Conservation (phyloP, 1,140 invertebrate species). For the Magallana ariakensis region DNA sequence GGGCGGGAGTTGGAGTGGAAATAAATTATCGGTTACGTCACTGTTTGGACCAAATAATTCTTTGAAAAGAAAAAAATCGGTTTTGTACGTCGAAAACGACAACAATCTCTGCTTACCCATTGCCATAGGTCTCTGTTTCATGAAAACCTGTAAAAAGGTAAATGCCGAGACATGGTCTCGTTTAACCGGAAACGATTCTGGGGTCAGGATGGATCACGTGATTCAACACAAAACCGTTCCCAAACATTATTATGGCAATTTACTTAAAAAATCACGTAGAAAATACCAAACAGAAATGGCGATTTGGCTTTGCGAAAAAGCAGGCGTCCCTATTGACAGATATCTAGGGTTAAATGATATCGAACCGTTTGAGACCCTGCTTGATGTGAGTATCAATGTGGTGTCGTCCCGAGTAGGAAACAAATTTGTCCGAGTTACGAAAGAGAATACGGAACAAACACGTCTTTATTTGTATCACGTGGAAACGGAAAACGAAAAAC, state of each 20-base stretch:
- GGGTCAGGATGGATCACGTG: conserved; percentile 8
- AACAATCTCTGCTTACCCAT: conserved; percentile 23
- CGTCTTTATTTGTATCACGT: conserved; percentile 40
- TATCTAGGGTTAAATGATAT: conserved; percentile 22
- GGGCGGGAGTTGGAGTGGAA: conserved; percentile 12
- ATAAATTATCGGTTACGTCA: conserved; percentile 15
- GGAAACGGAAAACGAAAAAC: conserved; percentile 20
- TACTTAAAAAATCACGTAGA: conserved; percentile 4
- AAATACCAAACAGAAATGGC: conserved; percentile 28
- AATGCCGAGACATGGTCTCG: conserved; percentile 15
- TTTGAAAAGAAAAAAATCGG: not conserved
- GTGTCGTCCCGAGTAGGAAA: conserved; percentile 30
- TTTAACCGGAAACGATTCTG: conserved; percentile 8
- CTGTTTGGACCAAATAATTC: conserved; percentile 37
- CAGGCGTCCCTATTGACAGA: not conserved
- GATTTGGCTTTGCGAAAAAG: conserved; percentile 4
- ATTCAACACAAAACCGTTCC: conserved; percentile 36
- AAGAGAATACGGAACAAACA: conserved; percentile 14
- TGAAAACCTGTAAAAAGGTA: conserved; percentile 39
- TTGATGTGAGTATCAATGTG: conserved; percentile 42
- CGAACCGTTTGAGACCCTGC: conserved; percentile 32
- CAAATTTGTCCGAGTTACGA: conserved; percentile 42
- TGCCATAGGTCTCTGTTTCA: conserved; percentile 43
- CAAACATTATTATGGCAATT: conserved; percentile 25
- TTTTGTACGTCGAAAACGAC: conserved; percentile 17